Evolutionary conservation across 2,797 vertebrate species (phyloP).

Genomic region (Yasuhikotakia modesta): DNA sequence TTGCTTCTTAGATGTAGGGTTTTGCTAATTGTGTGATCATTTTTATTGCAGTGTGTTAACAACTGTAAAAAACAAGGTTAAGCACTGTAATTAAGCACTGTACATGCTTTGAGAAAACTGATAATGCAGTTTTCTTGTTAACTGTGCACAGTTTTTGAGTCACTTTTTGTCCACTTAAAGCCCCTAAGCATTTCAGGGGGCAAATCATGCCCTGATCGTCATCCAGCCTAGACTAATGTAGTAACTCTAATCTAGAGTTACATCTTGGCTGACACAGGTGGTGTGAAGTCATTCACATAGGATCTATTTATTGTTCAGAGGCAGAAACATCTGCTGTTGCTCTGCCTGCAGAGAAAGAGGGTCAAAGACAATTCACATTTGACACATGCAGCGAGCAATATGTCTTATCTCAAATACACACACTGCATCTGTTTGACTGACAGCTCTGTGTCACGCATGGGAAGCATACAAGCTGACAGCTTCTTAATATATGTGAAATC

Average conservation of each 20-base stretch:
- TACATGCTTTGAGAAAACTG: too few species aligned
- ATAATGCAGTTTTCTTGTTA: background rate
- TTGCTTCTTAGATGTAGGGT: too few species aligned
- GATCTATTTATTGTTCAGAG: slow-evolving; percentile 6
- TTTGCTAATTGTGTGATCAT: too few species aligned
- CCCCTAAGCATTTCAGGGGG: slow-evolving; percentile 2
- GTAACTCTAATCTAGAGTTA: too few species aligned
- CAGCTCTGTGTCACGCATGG: slow-evolving; percentile 18
- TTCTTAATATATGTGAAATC: slow-evolving; percentile 31
- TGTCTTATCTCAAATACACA: slow-evolving; percentile 27
- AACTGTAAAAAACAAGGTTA: too few species aligned
- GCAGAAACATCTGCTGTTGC: slow-evolving; percentile 46
- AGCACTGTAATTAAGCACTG: too few species aligned
- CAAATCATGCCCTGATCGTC: background rate
- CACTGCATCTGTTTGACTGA: slow-evolving; percentile 22
- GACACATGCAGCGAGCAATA: background rate
- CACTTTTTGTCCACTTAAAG: background rate
- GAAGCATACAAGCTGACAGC: slow-evolving; percentile 12
- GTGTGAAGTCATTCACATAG: slow-evolving; percentile 37
- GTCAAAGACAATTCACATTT: slow-evolving; percentile 36
- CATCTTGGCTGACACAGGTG: slow-evolving; percentile 7
- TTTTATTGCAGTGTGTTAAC: too few species aligned
- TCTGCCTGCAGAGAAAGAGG: slow-evolving; percentile 9
- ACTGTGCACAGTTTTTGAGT: background rate
- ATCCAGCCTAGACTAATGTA: slow-evolving; percentile 3